These are phyloP conservation scores for Dolichallabes microphthalmus DNA, from an alignment of 2,113 vertebrate genomes.

Conservation along the genomic window DNA sequence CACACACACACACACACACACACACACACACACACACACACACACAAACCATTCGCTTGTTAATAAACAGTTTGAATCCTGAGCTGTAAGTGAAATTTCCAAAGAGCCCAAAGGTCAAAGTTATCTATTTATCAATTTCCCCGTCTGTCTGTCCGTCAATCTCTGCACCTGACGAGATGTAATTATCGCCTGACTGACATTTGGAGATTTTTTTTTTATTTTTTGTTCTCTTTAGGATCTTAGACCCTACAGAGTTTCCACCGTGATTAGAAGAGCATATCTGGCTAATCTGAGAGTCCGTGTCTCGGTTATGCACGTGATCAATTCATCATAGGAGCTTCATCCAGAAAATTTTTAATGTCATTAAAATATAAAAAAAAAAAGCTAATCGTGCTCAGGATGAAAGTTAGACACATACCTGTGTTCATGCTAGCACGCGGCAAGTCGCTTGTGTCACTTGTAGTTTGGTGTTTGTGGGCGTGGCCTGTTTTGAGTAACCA, in stretches of 20 bases:
- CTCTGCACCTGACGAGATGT: constrained; percentile 25
- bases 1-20: not conserved
- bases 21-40: constrained; percentile 23
- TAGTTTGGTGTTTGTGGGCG: not conserved
- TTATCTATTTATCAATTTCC: constrained; percentile 72
- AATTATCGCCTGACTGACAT: constrained; percentile 43
- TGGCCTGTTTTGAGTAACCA: not conserved
- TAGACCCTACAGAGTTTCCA: not conserved
- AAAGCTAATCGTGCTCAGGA: not conserved
- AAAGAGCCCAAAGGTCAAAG: constrained; percentile 70
- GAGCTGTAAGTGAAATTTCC: constrained; percentile 70
- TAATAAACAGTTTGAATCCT: constrained; percentile 74
- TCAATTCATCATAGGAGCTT: not conserved
- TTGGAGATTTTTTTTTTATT: not conserved
- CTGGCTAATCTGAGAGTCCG: constrained; percentile 3
- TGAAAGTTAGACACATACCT: too few relatives aligned
- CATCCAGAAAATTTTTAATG: not conserved
- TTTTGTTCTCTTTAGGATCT: constrained; percentile 21
- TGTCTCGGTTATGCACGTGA: not conserved
- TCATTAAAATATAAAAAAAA: not conserved
- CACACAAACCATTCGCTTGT: constrained; percentile 39
- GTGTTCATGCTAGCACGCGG: too few relatives aligned
- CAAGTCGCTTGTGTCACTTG: too few relatives aligned
- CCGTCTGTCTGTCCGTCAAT: constrained; percentile 41
- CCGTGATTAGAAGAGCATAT: constrained; percentile 52